Evolutionary conservation across 2,888 invertebrate species (phyloP).

Genomic region (Cerastoderma edule): DNA sequence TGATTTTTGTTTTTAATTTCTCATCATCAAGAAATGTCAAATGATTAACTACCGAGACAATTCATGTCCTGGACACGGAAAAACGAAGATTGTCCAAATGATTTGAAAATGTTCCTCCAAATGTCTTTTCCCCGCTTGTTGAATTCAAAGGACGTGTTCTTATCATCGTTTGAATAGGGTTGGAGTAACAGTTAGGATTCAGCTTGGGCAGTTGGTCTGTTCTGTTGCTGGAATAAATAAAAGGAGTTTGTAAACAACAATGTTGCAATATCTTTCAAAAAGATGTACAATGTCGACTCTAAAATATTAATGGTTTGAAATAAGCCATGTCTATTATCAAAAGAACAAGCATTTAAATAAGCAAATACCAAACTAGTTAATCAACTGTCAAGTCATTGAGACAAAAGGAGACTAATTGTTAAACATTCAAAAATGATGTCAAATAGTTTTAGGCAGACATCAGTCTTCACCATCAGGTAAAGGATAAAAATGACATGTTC

Average conservation of each 20-base stretch:
- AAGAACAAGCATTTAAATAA: too few species aligned
- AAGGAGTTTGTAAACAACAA: background rate
- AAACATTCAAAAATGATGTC: too few species aligned
- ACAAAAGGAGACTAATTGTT: background rate
- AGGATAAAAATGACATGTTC: too few species aligned
- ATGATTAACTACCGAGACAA: background rate
- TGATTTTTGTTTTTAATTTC: background rate
- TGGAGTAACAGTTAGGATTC: conserved; percentile 50
- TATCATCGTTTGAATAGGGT: background rate
- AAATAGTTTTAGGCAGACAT: too few species aligned
- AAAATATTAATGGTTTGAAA: too few species aligned
- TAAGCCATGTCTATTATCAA: background rate
- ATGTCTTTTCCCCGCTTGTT: background rate
- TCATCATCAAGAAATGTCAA: background rate
- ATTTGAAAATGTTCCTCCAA: background rate
- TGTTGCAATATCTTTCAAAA: background rate
- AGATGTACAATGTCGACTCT: background rate
- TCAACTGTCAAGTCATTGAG: background rate
- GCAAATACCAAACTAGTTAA: too few species aligned
- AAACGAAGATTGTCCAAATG: background rate
- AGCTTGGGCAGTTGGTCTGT: conserved; percentile 48
- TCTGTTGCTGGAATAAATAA: conserved; percentile 42
- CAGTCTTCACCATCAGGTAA: too few species aligned
- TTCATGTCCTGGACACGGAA: background rate
- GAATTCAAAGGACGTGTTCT: background rate